Percentiles rank a stretch among this genome's conserved stretches.
Conservation (phyloP, 2,888 invertebrate species). For the Volucella inflata region DNA sequence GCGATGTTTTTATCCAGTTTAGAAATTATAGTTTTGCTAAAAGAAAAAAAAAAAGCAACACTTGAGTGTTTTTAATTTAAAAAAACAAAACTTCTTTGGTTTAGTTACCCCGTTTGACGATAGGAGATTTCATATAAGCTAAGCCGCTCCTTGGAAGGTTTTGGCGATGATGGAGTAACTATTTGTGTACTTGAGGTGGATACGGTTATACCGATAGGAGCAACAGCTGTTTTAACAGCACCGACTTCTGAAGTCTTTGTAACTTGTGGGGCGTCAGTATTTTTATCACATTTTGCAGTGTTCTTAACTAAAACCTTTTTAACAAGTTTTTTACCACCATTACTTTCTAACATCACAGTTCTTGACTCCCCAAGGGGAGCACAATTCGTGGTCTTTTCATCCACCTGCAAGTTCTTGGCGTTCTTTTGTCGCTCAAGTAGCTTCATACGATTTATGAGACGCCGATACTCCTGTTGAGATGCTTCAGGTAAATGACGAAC, state of each 20-base stretch:
- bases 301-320: slow-evolving; percentile 68
- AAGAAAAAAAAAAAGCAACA: slow-evolving; percentile 33
- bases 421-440: slow-evolving; percentile 81
- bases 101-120: slow-evolving; percentile 79
- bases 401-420: slow-evolving; percentile 47
- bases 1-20: slow-evolving; percentile 81
- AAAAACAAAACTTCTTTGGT: background rate
- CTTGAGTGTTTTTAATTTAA: slow-evolving; percentile 15
- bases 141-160: slow-evolving; percentile 77
- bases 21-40: slow-evolving; percentile 79
- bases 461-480: slow-evolving; percentile 82
- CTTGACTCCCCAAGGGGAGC: background rate
- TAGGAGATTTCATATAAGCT: slow-evolving; percentile 80
- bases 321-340: slow-evolving; percentile 36
- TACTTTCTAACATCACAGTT: background rate
- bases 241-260: slow-evolving; percentile 14
- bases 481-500: slow-evolving; percentile 83
- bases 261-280: slow-evolving; percentile 16
- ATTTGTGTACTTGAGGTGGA: slow-evolving; percentile 6
- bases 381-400: background rate
- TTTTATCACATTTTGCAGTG: slow-evolving; percentile 11
- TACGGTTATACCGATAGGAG: background rate
- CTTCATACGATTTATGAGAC: slow-evolving; percentile 82
- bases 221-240: background rate
- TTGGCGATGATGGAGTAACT: background rate